Percentiles rank a stretch among this genome's conserved stretches.
Conservation (phyloP, 2,888 invertebrate genomes). For the Leucania comma region DNA sequence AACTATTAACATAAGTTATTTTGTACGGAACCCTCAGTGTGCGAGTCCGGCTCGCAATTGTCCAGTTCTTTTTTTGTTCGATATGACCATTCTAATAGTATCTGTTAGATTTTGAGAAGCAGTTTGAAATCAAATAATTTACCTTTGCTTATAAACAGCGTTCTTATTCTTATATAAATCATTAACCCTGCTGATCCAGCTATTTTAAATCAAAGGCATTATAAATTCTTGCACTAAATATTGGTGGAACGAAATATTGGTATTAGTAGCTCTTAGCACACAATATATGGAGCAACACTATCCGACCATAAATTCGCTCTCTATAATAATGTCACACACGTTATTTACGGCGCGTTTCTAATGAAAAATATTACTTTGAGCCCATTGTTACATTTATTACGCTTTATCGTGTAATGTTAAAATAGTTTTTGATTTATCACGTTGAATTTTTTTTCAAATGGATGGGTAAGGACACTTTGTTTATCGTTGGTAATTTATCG, state of each 20-base stretch:
- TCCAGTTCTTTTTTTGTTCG: too few species aligned
- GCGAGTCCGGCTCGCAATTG: too few species aligned
- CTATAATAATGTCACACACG: constrained; percentile 64
- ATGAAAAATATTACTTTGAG: constrained; percentile 67
- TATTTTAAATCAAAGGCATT: constrained; percentile 7
- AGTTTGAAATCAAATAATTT: not conserved
- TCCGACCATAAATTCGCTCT: constrained; percentile 60
- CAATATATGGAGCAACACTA: constrained; percentile 40
- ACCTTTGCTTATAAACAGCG: not conserved
- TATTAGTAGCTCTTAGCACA: constrained; percentile 44
- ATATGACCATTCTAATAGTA: too few species aligned
- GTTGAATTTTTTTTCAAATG: constrained; percentile 29
- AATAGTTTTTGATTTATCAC: constrained; percentile 51
- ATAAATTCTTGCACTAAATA: constrained; percentile 34
- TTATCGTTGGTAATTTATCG: not conserved
- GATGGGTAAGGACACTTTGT: not conserved
- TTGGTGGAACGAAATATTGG: constrained; percentile 36
- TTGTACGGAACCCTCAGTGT: too few species aligned
- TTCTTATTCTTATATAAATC: not conserved
- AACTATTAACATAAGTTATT: too few species aligned
- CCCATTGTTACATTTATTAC: constrained; percentile 58
- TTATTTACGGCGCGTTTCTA: constrained; percentile 63
- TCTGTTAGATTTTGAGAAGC: not conserved
- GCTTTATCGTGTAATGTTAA: constrained; percentile 33
- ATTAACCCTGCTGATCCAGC: not conserved